These are phyloP conservation scores for Ophioderma brevispina DNA, from an alignment of 35 echinoderm and acorn worm species.

Conservation along the genomic window DNA sequence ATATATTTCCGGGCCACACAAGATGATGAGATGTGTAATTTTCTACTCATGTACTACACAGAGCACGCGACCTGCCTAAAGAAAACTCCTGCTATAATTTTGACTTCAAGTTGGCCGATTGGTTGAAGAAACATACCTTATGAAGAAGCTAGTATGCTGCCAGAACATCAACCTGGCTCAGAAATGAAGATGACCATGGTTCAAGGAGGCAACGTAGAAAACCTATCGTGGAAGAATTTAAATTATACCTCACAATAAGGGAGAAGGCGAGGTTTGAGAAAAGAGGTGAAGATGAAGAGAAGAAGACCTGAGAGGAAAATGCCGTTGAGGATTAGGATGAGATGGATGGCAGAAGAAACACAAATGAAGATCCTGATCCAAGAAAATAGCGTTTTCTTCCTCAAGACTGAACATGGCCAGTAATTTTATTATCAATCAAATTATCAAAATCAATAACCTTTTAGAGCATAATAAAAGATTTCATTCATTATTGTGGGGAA, in stretches of 20 bases:
- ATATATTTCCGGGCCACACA: slow-evolving; percentile 53
- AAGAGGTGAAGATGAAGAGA: neutral
- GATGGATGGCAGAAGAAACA: neutral
- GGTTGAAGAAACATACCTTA: slow-evolving; percentile 83
- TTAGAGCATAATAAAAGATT: too few species aligned
- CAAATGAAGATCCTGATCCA: neutral
- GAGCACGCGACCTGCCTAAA: slow-evolving; percentile 38
- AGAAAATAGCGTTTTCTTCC: too few species aligned
- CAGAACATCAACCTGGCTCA: neutral
- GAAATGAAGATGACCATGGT: neutral
- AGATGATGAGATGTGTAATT: slow-evolving; percentile 98
- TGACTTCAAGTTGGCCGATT: slow-evolving; percentile 66
- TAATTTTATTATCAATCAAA: too few species aligned
- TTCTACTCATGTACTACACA: slow-evolving; percentile 99
- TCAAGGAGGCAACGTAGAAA: neutral
- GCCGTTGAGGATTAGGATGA: neutral
- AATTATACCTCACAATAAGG: neutral
- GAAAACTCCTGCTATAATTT: slow-evolving; percentile 48
- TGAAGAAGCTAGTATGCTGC: slow-evolving; percentile 75
- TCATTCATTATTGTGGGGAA: too few species aligned
- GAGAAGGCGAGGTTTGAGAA: neutral
- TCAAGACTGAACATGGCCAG: too few species aligned
- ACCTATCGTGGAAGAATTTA: neutral
- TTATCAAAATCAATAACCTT: too few species aligned
- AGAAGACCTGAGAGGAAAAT: neutral